Evolutionary conservation across 2,888 invertebrate species (phyloP).

Genomic region (Palloptera scutellata): DNA sequence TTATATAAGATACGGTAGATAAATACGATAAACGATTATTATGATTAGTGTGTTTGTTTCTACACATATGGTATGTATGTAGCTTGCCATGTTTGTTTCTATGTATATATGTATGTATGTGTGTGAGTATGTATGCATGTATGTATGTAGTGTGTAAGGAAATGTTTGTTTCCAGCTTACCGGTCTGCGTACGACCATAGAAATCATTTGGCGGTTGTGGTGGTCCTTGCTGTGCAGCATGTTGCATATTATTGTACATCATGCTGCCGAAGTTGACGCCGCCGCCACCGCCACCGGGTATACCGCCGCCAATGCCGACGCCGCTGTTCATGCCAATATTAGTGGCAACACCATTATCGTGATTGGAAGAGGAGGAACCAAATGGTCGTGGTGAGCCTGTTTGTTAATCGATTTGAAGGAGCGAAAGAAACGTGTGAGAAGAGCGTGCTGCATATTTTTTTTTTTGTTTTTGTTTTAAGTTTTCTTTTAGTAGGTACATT

Average conservation of each 20-base stretch:
- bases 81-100: background rate
- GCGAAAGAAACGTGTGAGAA: slow-evolving; percentile 30
- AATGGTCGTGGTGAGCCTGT: slow-evolving; percentile 65
- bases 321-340: slow-evolving; percentile 49
- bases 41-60: background rate
- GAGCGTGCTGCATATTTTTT: slow-evolving; percentile 46
- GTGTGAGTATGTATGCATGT: no score
- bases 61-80: no score
- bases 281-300: slow-evolving; percentile 57
- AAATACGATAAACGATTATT: no score
- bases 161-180: slow-evolving; percentile 54
- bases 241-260: slow-evolving; percentile 57
- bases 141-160: no score
- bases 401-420: slow-evolving; percentile 46
- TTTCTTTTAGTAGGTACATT: slow-evolving; percentile 27
- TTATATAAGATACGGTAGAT: no score
- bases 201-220: slow-evolving; percentile 57
- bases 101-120: no score
- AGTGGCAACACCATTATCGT: slow-evolving; percentile 38
- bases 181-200: slow-evolving; percentile 64
- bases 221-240: slow-evolving; percentile 39
- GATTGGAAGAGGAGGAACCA: slow-evolving; percentile 48
- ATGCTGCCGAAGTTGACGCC: slow-evolving; percentile 49
- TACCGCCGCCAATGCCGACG: slow-evolving; percentile 43
- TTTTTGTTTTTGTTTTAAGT: slow-evolving; percentile 39